phyloP scores from a whole-genome alignment of 2,113 vertebrate genomes.

The Micromys minutus region DNA sequence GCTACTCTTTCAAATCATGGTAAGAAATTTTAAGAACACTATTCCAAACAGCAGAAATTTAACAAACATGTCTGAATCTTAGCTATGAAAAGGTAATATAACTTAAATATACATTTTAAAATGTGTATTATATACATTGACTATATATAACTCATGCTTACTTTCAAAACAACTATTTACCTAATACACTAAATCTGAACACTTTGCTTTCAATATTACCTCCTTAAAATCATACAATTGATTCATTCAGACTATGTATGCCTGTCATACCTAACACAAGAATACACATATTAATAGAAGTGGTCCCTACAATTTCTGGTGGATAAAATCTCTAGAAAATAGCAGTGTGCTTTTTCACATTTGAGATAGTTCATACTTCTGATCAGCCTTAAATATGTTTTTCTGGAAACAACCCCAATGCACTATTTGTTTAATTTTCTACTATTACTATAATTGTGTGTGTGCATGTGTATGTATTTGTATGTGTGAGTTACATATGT shows the following conservation, averaged over 20 bases:
- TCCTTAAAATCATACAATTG: constrained; percentile 72
- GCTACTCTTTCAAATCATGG: background rate
- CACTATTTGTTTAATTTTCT: background rate
- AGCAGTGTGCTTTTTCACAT: constrained; percentile 45
- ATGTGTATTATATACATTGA: background rate
- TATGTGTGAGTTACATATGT: too few species aligned
- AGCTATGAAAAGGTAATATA: background rate
- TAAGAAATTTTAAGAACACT: background rate
- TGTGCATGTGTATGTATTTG: too few species aligned
- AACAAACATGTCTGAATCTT: background rate
- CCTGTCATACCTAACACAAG: constrained; percentile 59
- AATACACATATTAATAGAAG: constrained; percentile 61
- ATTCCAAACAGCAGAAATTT: background rate
- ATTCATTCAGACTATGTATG: constrained; percentile 72
- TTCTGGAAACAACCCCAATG: constrained; percentile 16
- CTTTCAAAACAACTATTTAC: background rate
- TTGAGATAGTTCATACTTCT: constrained; percentile 17
- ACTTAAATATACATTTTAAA: background rate
- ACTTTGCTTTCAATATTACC: constrained; percentile 27
- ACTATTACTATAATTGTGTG: too few species aligned
- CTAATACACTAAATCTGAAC: background rate
- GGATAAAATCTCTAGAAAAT: constrained; percentile 47
- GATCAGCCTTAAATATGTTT: constrained; percentile 66
- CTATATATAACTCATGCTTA: background rate
- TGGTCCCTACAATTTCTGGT: constrained; percentile 60